Evolutionary conservation across 2,888 invertebrate species (phyloP).

Genomic region (Salticus scenicus): DNA sequence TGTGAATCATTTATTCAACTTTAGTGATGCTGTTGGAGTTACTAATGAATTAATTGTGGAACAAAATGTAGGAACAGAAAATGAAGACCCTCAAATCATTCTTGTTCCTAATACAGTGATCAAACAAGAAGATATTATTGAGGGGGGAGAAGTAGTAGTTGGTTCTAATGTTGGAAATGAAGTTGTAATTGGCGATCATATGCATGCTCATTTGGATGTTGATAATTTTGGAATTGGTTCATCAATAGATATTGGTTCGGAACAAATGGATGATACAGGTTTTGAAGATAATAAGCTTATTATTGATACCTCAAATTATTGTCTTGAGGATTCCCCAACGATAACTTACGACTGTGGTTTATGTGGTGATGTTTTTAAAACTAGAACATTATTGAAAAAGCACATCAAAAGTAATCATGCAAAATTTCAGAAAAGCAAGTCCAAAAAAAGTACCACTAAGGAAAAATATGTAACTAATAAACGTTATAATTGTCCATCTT

Average conservation of each 20-base stretch:
- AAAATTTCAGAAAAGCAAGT: slow-evolving; percentile 48
- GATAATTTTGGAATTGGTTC: slow-evolving; percentile 64
- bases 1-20: slow-evolving; percentile 61
- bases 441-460: slow-evolving; percentile 40
- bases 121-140: slow-evolving; percentile 72
- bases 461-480: slow-evolving; percentile 62
- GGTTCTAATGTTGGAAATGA: slow-evolving; percentile 71
- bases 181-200: slow-evolving; percentile 71
- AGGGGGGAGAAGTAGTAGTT: slow-evolving; percentile 71
- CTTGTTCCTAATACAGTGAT: slow-evolving; percentile 71
- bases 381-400: slow-evolving; percentile 76
- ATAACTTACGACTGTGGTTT: slow-evolving; percentile 77
- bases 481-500: slow-evolving; percentile 74
- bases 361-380: slow-evolving; percentile 76
- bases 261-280: slow-evolving; percentile 60
- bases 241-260: slow-evolving; percentile 52
- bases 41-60: slow-evolving; percentile 70
- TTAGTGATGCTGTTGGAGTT: slow-evolving; percentile 65
- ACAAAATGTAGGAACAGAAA: slow-evolving; percentile 68
- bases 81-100: slow-evolving; percentile 71
- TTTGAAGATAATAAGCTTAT: slow-evolving; percentile 69
- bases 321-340: slow-evolving; percentile 36
- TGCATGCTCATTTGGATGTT: slow-evolving; percentile 45
- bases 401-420: slow-evolving; percentile 76
- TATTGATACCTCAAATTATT: slow-evolving; percentile 70